Conservation (phyloP, 2,888 invertebrate species). For the Tridacna gigas region DNA sequence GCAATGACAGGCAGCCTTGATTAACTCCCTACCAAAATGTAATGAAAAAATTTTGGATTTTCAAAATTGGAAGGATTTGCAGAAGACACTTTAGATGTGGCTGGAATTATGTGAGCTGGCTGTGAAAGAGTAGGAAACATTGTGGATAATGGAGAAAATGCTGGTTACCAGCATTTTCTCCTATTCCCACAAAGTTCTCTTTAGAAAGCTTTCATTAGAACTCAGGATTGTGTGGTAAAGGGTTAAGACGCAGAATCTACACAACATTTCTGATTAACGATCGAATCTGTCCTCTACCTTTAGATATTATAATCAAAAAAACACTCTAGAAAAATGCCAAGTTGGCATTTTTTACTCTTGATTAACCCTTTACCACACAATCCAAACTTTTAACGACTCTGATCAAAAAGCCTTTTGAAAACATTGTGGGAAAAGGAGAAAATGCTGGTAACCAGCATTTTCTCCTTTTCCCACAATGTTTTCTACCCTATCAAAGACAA, state of each 20-base stretch:
- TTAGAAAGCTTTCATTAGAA: no score
- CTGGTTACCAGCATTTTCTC: no score
- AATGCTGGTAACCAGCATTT: slow-evolving; percentile 3
- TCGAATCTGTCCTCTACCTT: no score
- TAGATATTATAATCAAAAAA: no score
- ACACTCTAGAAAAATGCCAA: no score
- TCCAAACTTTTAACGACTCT: not conserved
- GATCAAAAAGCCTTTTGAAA: not conserved
- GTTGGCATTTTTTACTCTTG: no score
- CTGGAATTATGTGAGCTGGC: not conserved
- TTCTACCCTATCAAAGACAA: not conserved
- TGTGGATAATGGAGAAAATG: not conserved
- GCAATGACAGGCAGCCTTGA: no score
- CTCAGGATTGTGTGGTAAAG: no score
- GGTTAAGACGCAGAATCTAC: no score
- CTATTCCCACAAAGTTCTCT: no score
- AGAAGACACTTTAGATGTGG: not conserved
- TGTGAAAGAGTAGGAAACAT: not conserved
- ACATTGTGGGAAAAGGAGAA: slow-evolving; percentile 1
- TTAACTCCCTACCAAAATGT: no score
- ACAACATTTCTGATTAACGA: no score
- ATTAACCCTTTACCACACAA: not conserved
- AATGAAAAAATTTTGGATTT: not conserved
- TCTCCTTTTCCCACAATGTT: slow-evolving; percentile 12
- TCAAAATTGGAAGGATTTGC: not conserved